phyloP scores from a whole-genome alignment of 2,888 invertebrate species.

The Sylvicola cinctus region DNA sequence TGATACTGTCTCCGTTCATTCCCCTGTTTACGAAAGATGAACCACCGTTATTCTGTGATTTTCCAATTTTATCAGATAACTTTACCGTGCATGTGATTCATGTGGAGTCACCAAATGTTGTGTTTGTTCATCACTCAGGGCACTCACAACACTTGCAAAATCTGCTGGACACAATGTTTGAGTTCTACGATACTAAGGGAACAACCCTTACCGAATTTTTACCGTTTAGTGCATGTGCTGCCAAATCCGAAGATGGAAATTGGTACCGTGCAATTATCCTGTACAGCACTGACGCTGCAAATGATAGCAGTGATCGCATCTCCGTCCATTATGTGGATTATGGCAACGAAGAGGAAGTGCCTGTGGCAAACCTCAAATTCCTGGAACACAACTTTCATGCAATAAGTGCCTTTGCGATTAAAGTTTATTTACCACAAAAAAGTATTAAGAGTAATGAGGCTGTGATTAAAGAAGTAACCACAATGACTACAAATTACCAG shows the following conservation, averaged over 20 bases:
- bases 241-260: constrained; percentile 37
- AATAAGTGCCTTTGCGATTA: constrained; percentile 17
- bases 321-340: constrained; percentile 41
- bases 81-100: constrained; percentile 38
- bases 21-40: constrained; percentile 19
- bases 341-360: constrained; percentile 41
- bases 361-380: constrained; percentile 25
- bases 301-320: constrained; percentile 28
- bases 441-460: constrained; percentile 8
- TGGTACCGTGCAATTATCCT: constrained; percentile 48
- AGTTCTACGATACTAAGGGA: constrained; percentile 26
- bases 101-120: constrained; percentile 32
- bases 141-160: constrained; percentile 26
- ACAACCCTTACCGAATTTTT: constrained; percentile 20
- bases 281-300: constrained; percentile 12
- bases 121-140: constrained; percentile 42
- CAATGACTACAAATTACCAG: constrained; percentile 11
- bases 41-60: constrained; percentile 31
- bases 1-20: constrained; percentile 41
- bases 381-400: constrained; percentile 27
- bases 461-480: constrained; percentile 12
- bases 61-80: constrained; percentile 37
- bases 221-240: constrained; percentile 36
- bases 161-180: constrained; percentile 37
- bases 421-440: constrained; percentile 18